A percentile compares a stretch with the other conserved stretches of the same genome.
Evolutionary conservation across 2,888 invertebrate species (phyloP).

Genomic region (Agrochola lota): DNA sequence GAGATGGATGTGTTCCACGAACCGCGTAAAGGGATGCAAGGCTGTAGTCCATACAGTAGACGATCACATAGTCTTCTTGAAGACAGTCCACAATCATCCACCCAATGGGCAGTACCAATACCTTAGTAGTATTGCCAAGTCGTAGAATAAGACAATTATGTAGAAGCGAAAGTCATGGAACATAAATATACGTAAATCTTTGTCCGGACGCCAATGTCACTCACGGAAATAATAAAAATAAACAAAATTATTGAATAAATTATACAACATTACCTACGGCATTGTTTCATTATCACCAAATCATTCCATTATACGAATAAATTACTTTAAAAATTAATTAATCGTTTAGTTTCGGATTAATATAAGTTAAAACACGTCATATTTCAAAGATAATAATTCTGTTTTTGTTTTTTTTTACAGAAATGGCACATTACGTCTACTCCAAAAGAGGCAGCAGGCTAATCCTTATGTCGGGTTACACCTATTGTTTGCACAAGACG

Average conservation of each 20-base stretch:
- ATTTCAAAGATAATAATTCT: not conserved
- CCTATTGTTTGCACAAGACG: slow-evolving; percentile 16
- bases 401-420: not conserved
- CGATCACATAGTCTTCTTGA: slow-evolving; percentile 36
- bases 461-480: slow-evolving; percentile 20
- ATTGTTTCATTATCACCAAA: not conserved
- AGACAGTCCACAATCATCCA: slow-evolving; percentile 42
- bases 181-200: not conserved
- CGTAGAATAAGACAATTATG: not conserved
- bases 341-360: not conserved
- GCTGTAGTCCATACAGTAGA: slow-evolving; percentile 53
- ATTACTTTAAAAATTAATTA: not conserved
- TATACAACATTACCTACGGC: not conserved
- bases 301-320: not conserved
- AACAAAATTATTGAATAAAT: not conserved
- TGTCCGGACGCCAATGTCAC: too few relatives aligned
- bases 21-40: slow-evolving; percentile 41
- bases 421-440: slow-evolving; percentile 6
- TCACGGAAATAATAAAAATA: not conserved
- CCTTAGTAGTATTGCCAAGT: not conserved
- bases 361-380: not conserved
- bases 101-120: slow-evolving; percentile 3
- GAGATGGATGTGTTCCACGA: slow-evolving; percentile 45
- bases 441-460: slow-evolving; percentile 11
- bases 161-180: not conserved